Conservation (phyloP, 2,888 invertebrate species). For the Isoperla grammatica region DNA sequence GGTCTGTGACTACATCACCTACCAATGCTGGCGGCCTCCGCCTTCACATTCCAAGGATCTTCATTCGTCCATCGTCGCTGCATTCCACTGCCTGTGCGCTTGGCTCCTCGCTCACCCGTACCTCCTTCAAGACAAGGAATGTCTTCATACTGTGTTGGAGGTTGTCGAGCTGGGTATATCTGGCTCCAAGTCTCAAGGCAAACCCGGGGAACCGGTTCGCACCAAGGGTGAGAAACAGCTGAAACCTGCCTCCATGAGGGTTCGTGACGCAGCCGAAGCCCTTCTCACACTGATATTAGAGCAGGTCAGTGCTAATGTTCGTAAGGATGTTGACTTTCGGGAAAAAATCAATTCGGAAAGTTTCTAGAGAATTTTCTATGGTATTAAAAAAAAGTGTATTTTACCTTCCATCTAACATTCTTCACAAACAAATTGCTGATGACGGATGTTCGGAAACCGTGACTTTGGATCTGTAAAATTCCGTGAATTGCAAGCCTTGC, state of each 20-base stretch:
- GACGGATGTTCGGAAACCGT: too few species aligned
- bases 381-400: too few species aligned
- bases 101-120: constrained; percentile 92
- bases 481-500: too few species aligned
- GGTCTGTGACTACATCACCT: constrained; percentile 96
- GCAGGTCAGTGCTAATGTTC: constrained; percentile 52
- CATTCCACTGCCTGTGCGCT: constrained; percentile 84
- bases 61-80: constrained; percentile 90
- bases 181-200: constrained; percentile 75
- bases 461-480: too few species aligned
- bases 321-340: too few species aligned
- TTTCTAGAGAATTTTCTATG: not conserved
- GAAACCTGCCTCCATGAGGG: constrained; percentile 96
- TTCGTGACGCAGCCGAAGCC: constrained; percentile 95
- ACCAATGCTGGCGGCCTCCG: constrained; percentile 91
- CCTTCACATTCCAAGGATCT: constrained; percentile 90
- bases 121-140: constrained; percentile 85
- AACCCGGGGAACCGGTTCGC: constrained; percentile 82
- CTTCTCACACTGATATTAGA: constrained; percentile 85
- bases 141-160: constrained; percentile 88
- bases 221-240: constrained; percentile 94
- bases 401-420: too few species aligned
- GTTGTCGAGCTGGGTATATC: constrained; percentile 97
- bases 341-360: too few species aligned
- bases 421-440: too few species aligned